Percentiles rank a stretch among this genome's conserved stretches.
Conservation (phyloP, 2,888 invertebrate species). For the Caenorhabditis becei region DNA sequence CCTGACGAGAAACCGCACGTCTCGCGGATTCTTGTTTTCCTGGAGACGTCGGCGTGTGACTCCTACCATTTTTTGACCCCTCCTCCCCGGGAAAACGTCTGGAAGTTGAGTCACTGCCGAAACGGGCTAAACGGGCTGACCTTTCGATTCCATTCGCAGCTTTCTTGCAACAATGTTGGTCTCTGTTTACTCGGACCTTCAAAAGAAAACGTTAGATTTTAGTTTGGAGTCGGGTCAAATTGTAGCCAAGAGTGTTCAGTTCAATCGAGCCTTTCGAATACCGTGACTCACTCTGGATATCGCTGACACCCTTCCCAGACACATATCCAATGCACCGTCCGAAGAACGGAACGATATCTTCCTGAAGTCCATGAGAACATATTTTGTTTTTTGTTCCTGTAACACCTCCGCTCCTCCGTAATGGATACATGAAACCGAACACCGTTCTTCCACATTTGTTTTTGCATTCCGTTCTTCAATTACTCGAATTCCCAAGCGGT, state of each 20-base stretch:
- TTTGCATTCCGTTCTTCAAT: constrained; percentile 10
- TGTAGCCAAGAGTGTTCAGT: too few species aligned
- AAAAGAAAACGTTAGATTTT: not conserved
- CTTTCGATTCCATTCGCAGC: not conserved
- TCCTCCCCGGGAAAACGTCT: not conserved
- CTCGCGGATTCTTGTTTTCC: constrained; percentile 43
- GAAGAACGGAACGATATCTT: too few species aligned
- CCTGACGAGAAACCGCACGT: constrained; percentile 3
- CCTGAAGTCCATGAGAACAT: not conserved
- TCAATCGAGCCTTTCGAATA: too few species aligned
- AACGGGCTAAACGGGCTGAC: not conserved
- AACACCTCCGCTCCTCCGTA: not conserved
- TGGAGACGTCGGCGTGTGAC: not conserved
- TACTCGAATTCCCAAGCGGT: not conserved
- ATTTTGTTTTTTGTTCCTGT: not conserved
- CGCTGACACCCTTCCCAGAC: too few species aligned
- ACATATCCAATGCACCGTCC: too few species aligned
- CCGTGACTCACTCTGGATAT: too few species aligned
- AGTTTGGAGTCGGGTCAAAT: not conserved
- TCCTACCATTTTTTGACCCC: not conserved
- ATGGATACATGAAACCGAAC: constrained; percentile 27
- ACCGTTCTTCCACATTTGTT: constrained; percentile 2
- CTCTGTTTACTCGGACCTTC: not conserved
- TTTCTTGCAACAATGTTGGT: not conserved
- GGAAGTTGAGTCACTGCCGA: not conserved